Evolutionary conservation across 2,888 invertebrate genomes (phyloP).

Genomic region (Perdita meconis): DNA sequence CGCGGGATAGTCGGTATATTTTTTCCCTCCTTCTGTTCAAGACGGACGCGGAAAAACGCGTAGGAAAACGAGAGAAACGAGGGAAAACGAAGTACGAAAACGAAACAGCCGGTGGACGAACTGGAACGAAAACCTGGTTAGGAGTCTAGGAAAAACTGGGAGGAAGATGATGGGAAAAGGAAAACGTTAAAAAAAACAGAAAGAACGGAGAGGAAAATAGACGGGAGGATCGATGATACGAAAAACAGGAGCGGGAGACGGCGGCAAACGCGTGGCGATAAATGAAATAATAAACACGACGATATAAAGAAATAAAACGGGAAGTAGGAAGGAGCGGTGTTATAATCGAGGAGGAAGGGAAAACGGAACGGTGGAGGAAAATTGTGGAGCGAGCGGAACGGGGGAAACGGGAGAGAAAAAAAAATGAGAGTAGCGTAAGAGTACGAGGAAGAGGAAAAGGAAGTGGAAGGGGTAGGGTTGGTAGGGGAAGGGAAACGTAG

Average conservation of each 20-base stretch:
- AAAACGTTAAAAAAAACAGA: not conserved
- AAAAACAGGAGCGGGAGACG: not conserved
- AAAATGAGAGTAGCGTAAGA: constrained; percentile 52
- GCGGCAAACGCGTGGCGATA: not conserved
- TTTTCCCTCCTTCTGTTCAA: too few species aligned
- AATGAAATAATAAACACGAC: constrained; percentile 10
- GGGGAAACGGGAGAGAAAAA: constrained; percentile 35
- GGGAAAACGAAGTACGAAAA: not conserved
- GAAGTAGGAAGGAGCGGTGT: not conserved
- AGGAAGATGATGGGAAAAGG: not conserved
- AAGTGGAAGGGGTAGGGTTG: constrained; percentile 15
- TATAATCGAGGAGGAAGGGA: not conserved
- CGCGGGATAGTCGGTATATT: too few species aligned
- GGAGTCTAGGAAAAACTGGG: not conserved
- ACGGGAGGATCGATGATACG: constrained; percentile 29
- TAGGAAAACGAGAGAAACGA: not conserved
- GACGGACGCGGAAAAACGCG: not conserved
- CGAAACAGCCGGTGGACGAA: too few species aligned
- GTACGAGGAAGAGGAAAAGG: constrained; percentile 32
- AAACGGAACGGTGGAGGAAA: constrained; percentile 4
- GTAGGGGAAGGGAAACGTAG: constrained; percentile 47
- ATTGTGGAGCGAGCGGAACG: constrained; percentile 35
- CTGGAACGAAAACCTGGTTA: too few species aligned
- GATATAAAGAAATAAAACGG: not conserved
- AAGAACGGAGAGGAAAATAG: constrained; percentile 28